These are phyloP conservation scores for Papilio xuthus DNA, from an alignment of 1,140 invertebrate species.

Conservation along the genomic window DNA sequence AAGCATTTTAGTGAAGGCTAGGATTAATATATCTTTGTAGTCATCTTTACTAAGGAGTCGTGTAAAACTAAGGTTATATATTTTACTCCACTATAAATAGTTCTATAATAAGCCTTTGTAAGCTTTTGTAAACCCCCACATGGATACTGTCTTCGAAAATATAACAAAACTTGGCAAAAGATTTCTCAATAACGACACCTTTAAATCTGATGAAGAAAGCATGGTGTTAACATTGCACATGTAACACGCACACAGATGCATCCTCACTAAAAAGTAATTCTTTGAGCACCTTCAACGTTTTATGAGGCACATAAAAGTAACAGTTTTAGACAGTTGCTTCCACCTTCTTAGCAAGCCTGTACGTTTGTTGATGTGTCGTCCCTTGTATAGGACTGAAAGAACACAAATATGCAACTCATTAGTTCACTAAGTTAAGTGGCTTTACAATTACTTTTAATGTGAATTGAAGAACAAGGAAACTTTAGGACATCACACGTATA, in stretches of 20 bases:
- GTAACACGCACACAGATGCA: neutral
- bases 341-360: neutral
- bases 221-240: neutral
- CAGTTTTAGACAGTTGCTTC: conserved; percentile 2
- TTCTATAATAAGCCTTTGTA: too few relatives aligned
- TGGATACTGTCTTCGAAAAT: neutral
- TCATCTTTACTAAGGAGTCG: neutral
- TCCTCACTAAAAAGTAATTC: conserved; percentile 19
- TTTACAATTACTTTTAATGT: too few relatives aligned
- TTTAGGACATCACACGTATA: neutral
- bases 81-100: too few relatives aligned
- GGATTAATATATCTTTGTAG: neutral
- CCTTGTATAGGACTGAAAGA: neutral
- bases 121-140: neutral
- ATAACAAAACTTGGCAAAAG: neutral
- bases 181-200: neutral
- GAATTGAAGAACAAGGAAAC: too few relatives aligned
- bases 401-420: too few relatives aligned
- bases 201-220: conserved; percentile 15
- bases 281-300: conserved; percentile 4
- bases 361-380: neutral
- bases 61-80: neutral
- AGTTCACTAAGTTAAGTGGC: too few relatives aligned
- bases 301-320: conserved; percentile 19
- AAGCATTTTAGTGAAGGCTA: conserved; percentile 9